Percentiles rank a stretch among this genome's conserved stretches.
Conservation (phyloP, 2,797 vertebrate species). For the Tarsius wallacei region DNA sequence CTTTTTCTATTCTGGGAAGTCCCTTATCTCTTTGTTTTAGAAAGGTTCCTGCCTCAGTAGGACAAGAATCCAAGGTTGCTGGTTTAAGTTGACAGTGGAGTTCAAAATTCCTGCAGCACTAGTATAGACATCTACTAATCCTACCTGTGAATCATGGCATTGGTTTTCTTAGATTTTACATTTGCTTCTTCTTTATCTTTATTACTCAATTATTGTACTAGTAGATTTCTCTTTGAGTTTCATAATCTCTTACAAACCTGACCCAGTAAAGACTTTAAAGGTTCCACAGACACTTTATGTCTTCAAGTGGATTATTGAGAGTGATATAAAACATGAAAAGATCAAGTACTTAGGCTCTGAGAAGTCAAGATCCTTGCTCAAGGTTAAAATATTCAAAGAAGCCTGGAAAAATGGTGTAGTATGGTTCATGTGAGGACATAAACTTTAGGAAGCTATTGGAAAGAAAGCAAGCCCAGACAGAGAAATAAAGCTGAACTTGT, state of each 20-base stretch:
- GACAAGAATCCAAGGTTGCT: too few species aligned
- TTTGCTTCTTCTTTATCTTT: not conserved
- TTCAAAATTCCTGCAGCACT: too few species aligned
- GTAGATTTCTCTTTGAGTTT: not conserved
- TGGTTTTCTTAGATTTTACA: not conserved
- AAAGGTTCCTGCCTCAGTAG: too few species aligned
- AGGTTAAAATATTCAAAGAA: not conserved
- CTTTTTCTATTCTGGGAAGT: too few species aligned
- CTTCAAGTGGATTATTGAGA: not conserved
- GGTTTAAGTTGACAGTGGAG: too few species aligned
- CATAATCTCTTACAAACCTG: not conserved
- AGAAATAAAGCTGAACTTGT: fast-evolving
- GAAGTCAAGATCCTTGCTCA: not conserved
- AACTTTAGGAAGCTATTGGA: not conserved
- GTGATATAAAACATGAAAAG: not conserved
- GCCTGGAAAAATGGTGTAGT: not conserved
- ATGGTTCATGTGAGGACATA: not conserved
- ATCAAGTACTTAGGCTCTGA: not conserved
- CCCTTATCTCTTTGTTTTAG: too few species aligned
- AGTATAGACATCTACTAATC: not conserved
- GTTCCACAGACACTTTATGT: not conserved
- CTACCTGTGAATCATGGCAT: not conserved
- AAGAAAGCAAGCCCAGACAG: fast-evolving
- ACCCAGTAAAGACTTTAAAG: not conserved
- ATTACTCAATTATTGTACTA: not conserved